Conservation (phyloP, 2,888 invertebrate species). For the Seira musarum region DNA sequence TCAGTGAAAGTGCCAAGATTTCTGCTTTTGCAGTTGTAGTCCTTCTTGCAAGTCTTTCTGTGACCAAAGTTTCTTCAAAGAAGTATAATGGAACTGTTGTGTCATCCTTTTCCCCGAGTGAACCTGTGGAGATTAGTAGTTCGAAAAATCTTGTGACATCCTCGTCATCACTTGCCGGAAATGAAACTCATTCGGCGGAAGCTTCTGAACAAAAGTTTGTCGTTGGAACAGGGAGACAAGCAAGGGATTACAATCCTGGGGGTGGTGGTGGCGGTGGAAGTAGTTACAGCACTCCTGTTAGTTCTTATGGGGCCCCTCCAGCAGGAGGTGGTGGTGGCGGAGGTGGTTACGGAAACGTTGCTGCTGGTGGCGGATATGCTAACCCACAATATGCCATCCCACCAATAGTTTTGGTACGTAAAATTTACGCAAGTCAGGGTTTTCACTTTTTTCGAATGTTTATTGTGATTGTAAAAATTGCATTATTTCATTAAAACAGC, state of each 20-base stretch:
- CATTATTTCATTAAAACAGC: slow-evolving; percentile 26
- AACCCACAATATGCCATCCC: slow-evolving; percentile 67
- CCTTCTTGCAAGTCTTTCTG: slow-evolving; percentile 23
- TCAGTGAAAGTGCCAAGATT: slow-evolving; percentile 41
- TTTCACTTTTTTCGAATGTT: neutral
- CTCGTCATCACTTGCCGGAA: neutral
- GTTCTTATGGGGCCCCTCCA: slow-evolving; percentile 56
- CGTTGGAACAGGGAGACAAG: slow-evolving; percentile 57
- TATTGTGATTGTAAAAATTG: neutral
- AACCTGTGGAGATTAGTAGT: neutral
- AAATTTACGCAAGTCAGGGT: neutral
- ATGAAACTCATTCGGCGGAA: slow-evolving; percentile 39
- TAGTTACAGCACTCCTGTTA: slow-evolving; percentile 19
- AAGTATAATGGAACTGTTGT: slow-evolving; percentile 36
- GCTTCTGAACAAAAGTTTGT: slow-evolving; percentile 27
- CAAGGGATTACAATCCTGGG: slow-evolving; percentile 65
- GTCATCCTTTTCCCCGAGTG: slow-evolving; percentile 31
- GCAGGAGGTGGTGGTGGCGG: slow-evolving; percentile 50
- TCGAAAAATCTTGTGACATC: slow-evolving; percentile 9
- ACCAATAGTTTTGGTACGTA: slow-evolving; percentile 67
- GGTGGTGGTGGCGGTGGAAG: slow-evolving; percentile 38
- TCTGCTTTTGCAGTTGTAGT: neutral
- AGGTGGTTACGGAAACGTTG: slow-evolving; percentile 53
- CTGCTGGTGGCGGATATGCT: slow-evolving; percentile 55
- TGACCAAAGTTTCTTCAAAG: slow-evolving; percentile 42